Percentiles rank a stretch among this genome's conserved stretches.
These are phyloP conservation scores for Panzeria rudis DNA, from an alignment of 2,888 invertebrate species.

Conservation along the genomic window DNA sequence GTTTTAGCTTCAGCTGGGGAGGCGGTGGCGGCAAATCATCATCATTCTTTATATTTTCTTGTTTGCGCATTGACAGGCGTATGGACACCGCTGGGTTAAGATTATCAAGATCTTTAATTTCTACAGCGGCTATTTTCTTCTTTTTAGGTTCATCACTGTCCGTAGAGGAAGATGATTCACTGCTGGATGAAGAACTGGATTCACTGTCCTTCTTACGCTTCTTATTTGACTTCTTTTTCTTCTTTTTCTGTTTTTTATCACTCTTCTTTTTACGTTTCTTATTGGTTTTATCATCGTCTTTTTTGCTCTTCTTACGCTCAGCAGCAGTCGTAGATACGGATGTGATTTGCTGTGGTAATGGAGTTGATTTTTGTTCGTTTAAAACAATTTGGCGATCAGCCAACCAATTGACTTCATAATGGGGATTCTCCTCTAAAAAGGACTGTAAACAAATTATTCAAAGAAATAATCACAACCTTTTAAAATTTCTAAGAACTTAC, in stretches of 20 bases:
- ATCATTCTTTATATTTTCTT: constrained; percentile 83
- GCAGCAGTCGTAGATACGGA: constrained; percentile 76
- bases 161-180: constrained; percentile 77
- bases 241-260: constrained; percentile 84
- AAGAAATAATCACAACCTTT: not conserved
- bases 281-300: constrained; percentile 81
- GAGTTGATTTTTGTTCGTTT: constrained; percentile 82
- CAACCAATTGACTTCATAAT: constrained; percentile 95
- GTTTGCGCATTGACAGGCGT: constrained; percentile 87
- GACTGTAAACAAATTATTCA: constrained; percentile 84
- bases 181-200: constrained; percentile 67
- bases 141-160: constrained; percentile 77
- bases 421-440: constrained; percentile 92
- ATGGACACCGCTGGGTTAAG: constrained; percentile 86
- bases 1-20: constrained; percentile 77
- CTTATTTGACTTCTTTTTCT: constrained; percentile 84
- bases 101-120: constrained; percentile 73
- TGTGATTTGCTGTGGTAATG: constrained; percentile 77
- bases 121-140: constrained; percentile 64
- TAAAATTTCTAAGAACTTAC: constrained; percentile 85
- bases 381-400: constrained; percentile 90
- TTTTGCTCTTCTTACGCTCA: constrained; percentile 83
- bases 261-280: constrained; percentile 86
- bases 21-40: constrained; percentile 81
- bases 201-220: constrained; percentile 83